Percentiles rank a stretch among this genome's conserved stretches.
Conservation (phyloP, 1,140 invertebrate genomes). For the Pinna nobilis region DNA sequence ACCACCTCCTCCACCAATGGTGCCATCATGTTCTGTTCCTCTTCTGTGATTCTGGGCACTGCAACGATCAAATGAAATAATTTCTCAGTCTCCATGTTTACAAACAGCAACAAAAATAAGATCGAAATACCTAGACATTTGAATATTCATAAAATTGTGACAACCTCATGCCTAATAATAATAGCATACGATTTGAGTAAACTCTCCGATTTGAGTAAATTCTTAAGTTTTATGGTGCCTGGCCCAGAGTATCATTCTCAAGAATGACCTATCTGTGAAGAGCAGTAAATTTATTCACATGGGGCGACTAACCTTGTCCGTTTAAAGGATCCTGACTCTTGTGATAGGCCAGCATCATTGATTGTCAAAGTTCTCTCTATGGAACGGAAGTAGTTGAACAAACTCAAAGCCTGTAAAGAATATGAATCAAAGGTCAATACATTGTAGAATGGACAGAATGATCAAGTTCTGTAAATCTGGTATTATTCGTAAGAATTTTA, state of each 20-base stretch:
- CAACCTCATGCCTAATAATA: too few relatives aligned
- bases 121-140: too few relatives aligned
- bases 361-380: conserved; percentile 74
- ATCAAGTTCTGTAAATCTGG: neutral
- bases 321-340: conserved; percentile 59
- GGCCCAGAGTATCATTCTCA: too few relatives aligned
- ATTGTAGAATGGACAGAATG: neutral
- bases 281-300: neutral
- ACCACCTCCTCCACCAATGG: conserved; percentile 67
- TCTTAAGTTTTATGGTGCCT: too few relatives aligned
- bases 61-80: conserved; percentile 26
- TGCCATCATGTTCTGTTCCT: conserved; percentile 62
- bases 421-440: neutral
- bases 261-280: too few relatives aligned
- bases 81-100: too few relatives aligned
- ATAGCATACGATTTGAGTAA: too few relatives aligned
- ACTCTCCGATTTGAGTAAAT: too few relatives aligned
- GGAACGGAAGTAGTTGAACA: conserved; percentile 75
- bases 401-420: conserved; percentile 64
- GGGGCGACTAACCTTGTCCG: conserved; percentile 47
- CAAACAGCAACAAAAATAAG: too few relatives aligned
- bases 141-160: too few relatives aligned
- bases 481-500: too few relatives aligned
- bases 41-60: conserved; percentile 68
- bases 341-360: conserved; percentile 71